Evolutionary conservation across 2,888 invertebrate species (phyloP), one percentile per base, ranked within the genome.

Genomic region (Drosophila mulleri): DNA sequence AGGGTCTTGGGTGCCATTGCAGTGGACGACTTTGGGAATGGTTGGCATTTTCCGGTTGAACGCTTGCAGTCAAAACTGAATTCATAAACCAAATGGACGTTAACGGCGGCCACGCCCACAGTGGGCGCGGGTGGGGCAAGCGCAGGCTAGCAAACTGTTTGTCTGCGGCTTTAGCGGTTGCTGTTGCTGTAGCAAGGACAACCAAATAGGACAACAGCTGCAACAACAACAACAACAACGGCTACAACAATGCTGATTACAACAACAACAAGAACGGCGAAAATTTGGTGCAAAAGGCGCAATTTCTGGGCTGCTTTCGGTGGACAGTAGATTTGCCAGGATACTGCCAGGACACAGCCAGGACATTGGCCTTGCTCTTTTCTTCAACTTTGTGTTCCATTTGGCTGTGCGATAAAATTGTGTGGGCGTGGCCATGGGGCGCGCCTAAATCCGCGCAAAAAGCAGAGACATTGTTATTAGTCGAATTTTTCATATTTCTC

Each of bases 31-130:
- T 3, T n/a, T n/a, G 52, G 39, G 23, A 26, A 39, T 39, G 53
- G 50, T 61, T 67, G 56, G 72, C 72, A 85, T 85, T 88, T 85
- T 88, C 78, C 82, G 44, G 69, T 70, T 78, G 82, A 85, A 78
- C 78, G 86, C 74, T 72, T 83, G 71, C 76, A 77, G 75, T 72
- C 78, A 78, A 83, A 77, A 78, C 73, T 62, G 77, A 82, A 85
- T 82, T 75, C 85, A 86, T 83, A 86, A 88, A 85, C 76, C 81
- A 72, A 87, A 85, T 62, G 52, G 64, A 74, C 60, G 78, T 58
- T 73, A 69, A 44, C 64, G 29, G 41, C 44, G 37, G 54, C 53
- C 61, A 48, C 54, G 45, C 62, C 59, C 18, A 18, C 41, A 2
- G 7, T 0, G 5, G 18, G 12, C 20, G 1, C 23, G 32, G 32